Conservation (phyloP, 2,888 invertebrate genomes). For the Heteromurus nitidus region DNA sequence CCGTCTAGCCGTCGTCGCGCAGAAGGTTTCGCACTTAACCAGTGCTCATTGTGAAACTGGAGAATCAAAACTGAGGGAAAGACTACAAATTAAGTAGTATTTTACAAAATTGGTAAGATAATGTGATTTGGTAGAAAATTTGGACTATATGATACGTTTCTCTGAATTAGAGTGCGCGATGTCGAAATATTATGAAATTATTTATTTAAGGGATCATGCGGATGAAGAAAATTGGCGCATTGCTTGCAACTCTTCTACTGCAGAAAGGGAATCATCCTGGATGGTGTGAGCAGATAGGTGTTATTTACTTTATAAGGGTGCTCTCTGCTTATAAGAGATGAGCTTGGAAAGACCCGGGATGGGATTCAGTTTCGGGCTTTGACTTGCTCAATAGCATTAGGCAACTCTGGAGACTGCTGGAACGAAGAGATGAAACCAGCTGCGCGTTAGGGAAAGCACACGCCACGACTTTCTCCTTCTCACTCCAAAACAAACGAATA, state of each 20-base stretch:
- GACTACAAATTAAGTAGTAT: too few species aligned
- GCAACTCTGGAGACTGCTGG: too few species aligned
- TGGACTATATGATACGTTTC: background rate
- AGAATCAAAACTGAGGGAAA: too few species aligned
- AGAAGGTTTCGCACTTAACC: background rate
- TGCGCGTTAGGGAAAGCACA: too few species aligned
- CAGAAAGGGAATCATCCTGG: slow-evolving; percentile 1
- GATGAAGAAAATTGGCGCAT: slow-evolving; percentile 34
- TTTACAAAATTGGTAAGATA: background rate
- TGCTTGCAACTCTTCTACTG: slow-evolving; percentile 14
- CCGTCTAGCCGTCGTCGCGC: background rate
- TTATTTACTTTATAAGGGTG: background rate
- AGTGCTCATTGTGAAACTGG: background rate
- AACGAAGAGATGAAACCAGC: too few species aligned
- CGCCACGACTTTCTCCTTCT: too few species aligned
- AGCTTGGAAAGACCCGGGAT: slow-evolving; percentile 40
- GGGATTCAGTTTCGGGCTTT: slow-evolving; percentile 3
- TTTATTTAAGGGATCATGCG: slow-evolving; percentile 27
- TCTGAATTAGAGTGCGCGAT: background rate
- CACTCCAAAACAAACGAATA: too few species aligned
- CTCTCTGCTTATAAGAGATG: slow-evolving; percentile 1
- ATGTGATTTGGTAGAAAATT: background rate
- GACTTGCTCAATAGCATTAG: background rate
- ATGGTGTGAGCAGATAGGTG: background rate
- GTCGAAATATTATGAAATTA: too few species aligned